Evolutionary conservation across 2,113 vertebrate genomes (phyloP).

Genomic region (Cynoglossus semilaevis): DNA sequence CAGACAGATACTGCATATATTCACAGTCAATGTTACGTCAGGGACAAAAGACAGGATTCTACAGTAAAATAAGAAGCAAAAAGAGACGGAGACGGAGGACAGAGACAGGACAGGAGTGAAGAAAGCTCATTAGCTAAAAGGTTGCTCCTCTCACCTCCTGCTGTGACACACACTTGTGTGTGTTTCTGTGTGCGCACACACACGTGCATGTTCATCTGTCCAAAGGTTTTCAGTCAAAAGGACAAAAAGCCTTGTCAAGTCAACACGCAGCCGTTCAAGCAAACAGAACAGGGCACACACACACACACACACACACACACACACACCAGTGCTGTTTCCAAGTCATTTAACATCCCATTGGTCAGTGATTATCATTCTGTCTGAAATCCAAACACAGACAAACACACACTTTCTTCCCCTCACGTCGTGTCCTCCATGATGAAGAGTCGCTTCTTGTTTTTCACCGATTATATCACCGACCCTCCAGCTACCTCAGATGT

Average conservation of each 20-base stretch:
- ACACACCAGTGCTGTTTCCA: slow-evolving; percentile 42
- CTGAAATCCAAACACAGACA: slow-evolving; percentile 23
- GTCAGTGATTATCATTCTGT: slow-evolving; percentile 39
- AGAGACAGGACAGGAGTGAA: slow-evolving; percentile 16
- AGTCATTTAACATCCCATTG: slow-evolving; percentile 53
- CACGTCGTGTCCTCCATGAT: no score
- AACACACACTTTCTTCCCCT: not conserved
- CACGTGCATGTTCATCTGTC: slow-evolving; percentile 18
- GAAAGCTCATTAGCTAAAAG: slow-evolving; percentile 53
- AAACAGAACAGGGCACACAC: slow-evolving; percentile 29
- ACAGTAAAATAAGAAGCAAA: no score
- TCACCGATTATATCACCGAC: no score
- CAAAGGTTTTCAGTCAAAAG: slow-evolving; percentile 44
- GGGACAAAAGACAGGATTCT: no score
- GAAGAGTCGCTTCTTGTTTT: no score
- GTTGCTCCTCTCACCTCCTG: slow-evolving; percentile 42
- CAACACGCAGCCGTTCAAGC: slow-evolving; percentile 50
- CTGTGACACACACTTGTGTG: slow-evolving; percentile 18
- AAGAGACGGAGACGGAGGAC: not conserved
- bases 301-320: slow-evolving; percentile 15
- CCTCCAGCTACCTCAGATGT: no score
- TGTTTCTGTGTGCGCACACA: not conserved
- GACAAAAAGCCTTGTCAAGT: slow-evolving; percentile 57
- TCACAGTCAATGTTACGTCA: no score
- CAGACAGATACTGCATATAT: no score